Percentiles rank a stretch among this genome's conserved stretches.
phyloP scores from a whole-genome alignment of 2,888 invertebrate genomes.

The Drosophila anceps region DNA sequence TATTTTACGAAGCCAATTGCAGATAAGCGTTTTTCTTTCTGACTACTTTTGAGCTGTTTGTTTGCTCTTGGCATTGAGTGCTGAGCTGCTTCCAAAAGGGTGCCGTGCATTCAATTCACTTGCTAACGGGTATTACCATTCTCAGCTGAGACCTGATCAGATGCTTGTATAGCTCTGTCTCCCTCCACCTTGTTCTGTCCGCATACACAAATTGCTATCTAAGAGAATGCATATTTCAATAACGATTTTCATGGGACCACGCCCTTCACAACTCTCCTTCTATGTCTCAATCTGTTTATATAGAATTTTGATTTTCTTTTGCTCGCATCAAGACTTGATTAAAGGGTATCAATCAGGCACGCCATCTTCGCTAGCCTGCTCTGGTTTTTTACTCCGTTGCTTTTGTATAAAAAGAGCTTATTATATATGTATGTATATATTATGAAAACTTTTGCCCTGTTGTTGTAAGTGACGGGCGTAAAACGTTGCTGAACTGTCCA shows the following conservation, averaged over 20 bases:
- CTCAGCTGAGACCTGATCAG: no score
- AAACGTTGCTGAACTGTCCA: constrained; percentile 30
- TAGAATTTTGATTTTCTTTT: background rate
- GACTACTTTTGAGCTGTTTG: constrained; percentile 57
- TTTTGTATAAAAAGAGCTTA: constrained; percentile 20
- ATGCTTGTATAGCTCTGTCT: background rate
- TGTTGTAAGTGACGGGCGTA: constrained; percentile 30
- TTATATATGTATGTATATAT: constrained; percentile 53
- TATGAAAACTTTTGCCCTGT: constrained; percentile 55
- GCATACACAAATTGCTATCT: background rate
- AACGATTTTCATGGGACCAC: background rate
- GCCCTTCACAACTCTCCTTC: background rate
- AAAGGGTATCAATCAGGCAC: background rate
- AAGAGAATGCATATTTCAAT: background rate
- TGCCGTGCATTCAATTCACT: constrained; percentile 1
- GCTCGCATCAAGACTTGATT: background rate
- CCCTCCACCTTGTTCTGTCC: background rate
- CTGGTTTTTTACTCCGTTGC: background rate
- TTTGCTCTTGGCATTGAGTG: constrained; percentile 50
- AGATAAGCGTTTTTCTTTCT: constrained; percentile 74
- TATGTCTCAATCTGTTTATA: no score
- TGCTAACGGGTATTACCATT: background rate
- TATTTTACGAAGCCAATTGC: constrained; percentile 75
- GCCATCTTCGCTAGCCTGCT: background rate
- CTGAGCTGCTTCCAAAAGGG: constrained; percentile 33